Evolutionary conservation across 1,140 invertebrate species (phyloP).

Genomic region (Bombus waltoni): DNA sequence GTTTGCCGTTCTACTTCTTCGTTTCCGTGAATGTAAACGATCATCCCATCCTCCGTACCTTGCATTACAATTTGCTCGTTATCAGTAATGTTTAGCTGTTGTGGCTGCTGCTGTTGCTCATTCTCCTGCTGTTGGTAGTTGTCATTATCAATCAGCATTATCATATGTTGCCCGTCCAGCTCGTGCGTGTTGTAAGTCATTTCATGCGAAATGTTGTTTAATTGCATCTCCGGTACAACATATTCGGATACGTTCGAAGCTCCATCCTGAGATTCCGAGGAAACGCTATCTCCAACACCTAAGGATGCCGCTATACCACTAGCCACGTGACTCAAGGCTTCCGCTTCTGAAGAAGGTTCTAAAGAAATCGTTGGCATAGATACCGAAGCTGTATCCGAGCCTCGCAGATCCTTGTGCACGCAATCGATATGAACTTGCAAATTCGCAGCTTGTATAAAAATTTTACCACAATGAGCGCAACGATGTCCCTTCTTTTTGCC

Average conservation of each 20-base stretch:
- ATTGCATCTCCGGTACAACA: constrained; percentile 68
- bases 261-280: constrained; percentile 55
- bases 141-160: constrained; percentile 77
- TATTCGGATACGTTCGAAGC: constrained; percentile 53
- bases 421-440: constrained; percentile 76
- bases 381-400: constrained; percentile 3
- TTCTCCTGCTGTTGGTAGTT: constrained; percentile 67
- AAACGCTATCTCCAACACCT: constrained; percentile 83
- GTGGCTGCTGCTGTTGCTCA: constrained; percentile 69
- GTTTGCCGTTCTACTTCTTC: constrained; percentile 68
- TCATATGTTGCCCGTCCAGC: constrained; percentile 75
- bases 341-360: constrained; percentile 83
- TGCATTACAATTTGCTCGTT: constrained; percentile 77
- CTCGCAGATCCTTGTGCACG: constrained; percentile 73
- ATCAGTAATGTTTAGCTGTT: constrained; percentile 71
- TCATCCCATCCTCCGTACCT: constrained; percentile 74
- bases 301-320: constrained; percentile 84
- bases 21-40: constrained; percentile 78
- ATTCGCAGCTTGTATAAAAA: constrained; percentile 74
- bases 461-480: constrained; percentile 78
- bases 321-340: constrained; percentile 83
- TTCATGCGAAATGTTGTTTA: constrained; percentile 64
- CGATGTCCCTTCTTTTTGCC: constrained; percentile 73
- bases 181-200: constrained; percentile 68
- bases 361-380: constrained; percentile 59